These are phyloP conservation scores for Microchirus variegatus DNA, from an alignment of 2,797 vertebrate species.

Conservation along the genomic window DNA sequence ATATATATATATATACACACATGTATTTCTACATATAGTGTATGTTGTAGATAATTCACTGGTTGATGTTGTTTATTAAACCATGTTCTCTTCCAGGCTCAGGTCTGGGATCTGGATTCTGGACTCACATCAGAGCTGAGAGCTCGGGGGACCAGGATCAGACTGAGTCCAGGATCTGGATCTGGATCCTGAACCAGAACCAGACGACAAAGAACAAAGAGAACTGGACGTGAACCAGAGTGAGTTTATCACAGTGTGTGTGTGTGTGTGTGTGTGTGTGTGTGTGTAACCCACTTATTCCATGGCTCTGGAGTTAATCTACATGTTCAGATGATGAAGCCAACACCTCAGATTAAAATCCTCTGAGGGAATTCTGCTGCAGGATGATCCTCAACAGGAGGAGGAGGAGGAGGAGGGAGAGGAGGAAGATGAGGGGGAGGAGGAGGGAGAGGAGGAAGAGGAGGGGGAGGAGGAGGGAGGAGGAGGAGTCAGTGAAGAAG, in stretches of 20 bases:
- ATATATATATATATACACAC: too few relatives aligned
- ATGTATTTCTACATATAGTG: too few relatives aligned
- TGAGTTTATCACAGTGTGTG: constrained; percentile 50
- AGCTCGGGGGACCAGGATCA: constrained; percentile 32
- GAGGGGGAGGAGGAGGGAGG: too few relatives aligned
- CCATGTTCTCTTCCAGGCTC: not conserved
- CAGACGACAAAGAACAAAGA: constrained; percentile 30
- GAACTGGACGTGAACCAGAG: constrained; percentile 39
- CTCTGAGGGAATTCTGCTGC: constrained; percentile 35
- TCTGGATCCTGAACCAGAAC: not conserved
- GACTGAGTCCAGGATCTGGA: not conserved
- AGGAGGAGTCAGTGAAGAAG: not conserved
- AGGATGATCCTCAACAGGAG: not conserved
- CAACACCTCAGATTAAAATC: constrained; percentile 25
- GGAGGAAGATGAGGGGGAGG: not conserved
- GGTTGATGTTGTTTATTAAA: too few relatives aligned
- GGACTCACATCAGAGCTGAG: constrained; percentile 32
- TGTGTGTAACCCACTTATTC: not conserved
- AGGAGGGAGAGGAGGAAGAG: too few relatives aligned
- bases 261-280: too few relatives aligned
- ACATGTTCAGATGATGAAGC: constrained; percentile 11
- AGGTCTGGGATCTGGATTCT: not conserved
- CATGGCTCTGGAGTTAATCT: constrained; percentile 5
- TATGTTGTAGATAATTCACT: too few relatives aligned
- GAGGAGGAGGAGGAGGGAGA: too few relatives aligned